Base-by-base conservation (phyloP, 2,113 vertebrate genomes). In the Arizona elegans region DNA sequence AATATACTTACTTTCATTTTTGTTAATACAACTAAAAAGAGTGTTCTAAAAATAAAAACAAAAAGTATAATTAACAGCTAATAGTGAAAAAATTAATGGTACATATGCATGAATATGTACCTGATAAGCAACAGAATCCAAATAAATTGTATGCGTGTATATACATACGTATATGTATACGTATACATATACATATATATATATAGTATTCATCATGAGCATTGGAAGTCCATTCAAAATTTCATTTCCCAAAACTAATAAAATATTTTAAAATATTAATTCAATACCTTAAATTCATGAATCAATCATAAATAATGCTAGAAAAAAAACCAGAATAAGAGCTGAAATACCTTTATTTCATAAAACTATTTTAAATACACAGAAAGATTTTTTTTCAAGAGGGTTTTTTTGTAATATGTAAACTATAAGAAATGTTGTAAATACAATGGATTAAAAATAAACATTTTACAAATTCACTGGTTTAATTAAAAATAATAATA, bases 1-100 rank as follows among this genome's bases (percentile, higher is more conserved):
- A 55, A n/a, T 87, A 92, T 96, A 98, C 99, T 99, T 99, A 99
- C 99, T 99, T 98, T 99, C 99, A 98, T 99, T 99, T 98, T 99
- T 99, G 98, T 98, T 99, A 98, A 99, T 99, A 97, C 99, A 99
- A 98, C 98, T 99, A 98, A 98, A 99, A 95, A 99, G 98, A 88
- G 99, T 98, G 97, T 98, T 99, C 99, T 99, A 97, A 92, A 98
- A 98, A 97, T 81, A 98, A 96, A 98, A 97, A 96, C 94, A 97
- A 97, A 97, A 2, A 52, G 94, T 96, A 97, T 89, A 92, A 95
- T 89, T 29, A 52, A 94, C 86, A 88, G 55, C 33, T 55, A 56
- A 13, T 75, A 55, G 8, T 47, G 8, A 55, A 89, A 62, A 91
- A 52, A 33, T 10, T 43, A 43, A 91, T 50, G 38, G 23, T 52